A percentile compares a stretch with the other conserved stretches of the same genome.
These are phyloP conservation scores for Limulus polyphemus DNA, from an alignment of 2,888 invertebrate genomes.

Conservation along the genomic window DNA sequence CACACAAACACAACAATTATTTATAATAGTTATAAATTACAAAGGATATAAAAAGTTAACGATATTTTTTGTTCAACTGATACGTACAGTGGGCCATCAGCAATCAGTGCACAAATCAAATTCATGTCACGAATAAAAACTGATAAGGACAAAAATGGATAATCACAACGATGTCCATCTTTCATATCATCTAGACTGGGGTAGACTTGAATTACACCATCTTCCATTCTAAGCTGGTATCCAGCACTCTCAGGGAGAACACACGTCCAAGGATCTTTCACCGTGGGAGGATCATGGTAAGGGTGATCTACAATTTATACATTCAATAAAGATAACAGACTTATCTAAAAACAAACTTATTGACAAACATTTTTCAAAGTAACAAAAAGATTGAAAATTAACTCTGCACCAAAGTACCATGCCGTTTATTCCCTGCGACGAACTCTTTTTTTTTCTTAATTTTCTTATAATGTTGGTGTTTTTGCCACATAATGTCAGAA, in stretches of 20 bases:
- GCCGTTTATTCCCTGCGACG: no score
- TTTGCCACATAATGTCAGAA: no score
- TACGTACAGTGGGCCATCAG: conserved; percentile 89
- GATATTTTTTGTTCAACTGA: neutral
- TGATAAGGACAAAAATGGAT: conserved; percentile 59
- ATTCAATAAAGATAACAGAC: neutral
- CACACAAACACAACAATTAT: no score
- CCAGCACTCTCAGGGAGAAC: conserved; percentile 56
- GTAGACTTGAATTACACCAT: conserved; percentile 70
- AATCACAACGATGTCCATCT: conserved; percentile 44
- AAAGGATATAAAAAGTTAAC: conserved; percentile 5
- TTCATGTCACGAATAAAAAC: conserved; percentile 84
- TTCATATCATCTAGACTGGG: conserved; percentile 46
- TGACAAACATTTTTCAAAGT: no score
- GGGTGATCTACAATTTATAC: conserved; percentile 58
- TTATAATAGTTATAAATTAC: no score
- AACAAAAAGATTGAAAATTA: no score
- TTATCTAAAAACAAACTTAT: no score
- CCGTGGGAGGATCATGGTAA: conserved; percentile 61
- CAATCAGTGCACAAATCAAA: conserved; percentile 84
- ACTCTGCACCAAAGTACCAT: no score
- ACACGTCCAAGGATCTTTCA: conserved; percentile 64
- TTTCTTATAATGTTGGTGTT: no score
- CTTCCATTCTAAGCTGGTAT: conserved; percentile 55
- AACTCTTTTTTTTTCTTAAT: no score